A percentile compares a stretch with the other conserved stretches of the same genome.
phyloP scores from a whole-genome alignment of 2,797 vertebrate genomes.

The Schizopygopsis pylzovi region DNA sequence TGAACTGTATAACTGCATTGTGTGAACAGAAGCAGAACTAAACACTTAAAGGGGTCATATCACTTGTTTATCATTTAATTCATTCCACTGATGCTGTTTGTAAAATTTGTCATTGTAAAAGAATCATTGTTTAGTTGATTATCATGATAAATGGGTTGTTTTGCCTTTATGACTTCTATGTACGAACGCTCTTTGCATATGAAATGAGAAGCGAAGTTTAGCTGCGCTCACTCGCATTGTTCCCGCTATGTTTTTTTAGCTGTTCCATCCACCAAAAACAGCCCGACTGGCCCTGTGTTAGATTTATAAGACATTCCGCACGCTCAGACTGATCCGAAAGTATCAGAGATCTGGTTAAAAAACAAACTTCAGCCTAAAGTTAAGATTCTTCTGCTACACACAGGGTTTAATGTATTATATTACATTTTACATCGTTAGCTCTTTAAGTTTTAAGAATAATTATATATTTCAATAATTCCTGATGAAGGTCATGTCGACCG shows the following conservation, averaged over 20 bases:
- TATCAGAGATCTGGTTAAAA: neutral
- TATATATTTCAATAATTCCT: neutral
- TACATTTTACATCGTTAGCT: no score
- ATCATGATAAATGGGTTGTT: neutral
- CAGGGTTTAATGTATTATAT: neutral
- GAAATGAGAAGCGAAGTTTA: neutral
- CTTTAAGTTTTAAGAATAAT: neutral
- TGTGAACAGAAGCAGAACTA: neutral
- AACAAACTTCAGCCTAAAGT: neutral
- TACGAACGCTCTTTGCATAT: neutral
- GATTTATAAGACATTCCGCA: neutral
- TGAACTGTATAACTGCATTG: neutral
- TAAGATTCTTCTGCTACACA: neutral
- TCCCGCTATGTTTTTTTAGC: neutral
- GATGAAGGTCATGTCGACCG: no score
- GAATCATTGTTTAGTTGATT: neutral
- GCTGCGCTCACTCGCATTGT: neutral
- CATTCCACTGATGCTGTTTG: neutral
- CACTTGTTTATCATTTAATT: neutral
- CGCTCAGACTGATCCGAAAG: neutral
- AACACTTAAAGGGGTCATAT: slow-evolving; percentile 20
- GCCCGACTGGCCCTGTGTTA: neutral
- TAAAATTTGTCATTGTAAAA: neutral
- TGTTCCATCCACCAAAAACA: neutral
- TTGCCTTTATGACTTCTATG: neutral